A percentile compares a stretch with the other conserved stretches of the same genome.
phyloP scores from a whole-genome alignment of 2,888 invertebrate species.

The Sialis fuliginosa region DNA sequence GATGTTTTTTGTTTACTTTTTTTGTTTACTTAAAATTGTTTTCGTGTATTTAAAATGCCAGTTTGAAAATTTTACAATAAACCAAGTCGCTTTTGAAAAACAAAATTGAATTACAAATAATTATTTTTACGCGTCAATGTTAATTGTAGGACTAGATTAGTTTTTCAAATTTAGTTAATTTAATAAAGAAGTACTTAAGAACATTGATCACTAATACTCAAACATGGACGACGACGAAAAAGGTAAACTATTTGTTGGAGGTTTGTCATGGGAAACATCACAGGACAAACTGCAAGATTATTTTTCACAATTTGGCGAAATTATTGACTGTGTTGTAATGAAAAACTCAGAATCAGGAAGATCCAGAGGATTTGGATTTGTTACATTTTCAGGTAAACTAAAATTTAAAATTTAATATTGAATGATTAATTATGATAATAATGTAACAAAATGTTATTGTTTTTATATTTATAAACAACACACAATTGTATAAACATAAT shows the following conservation, averaged over 20 bases:
- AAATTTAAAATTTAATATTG: too few species aligned
- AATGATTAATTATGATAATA: too few species aligned
- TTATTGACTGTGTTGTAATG: conserved; percentile 87
- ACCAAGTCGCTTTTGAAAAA: too few species aligned
- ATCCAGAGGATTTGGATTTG: conserved; percentile 83
- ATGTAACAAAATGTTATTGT: too few species aligned
- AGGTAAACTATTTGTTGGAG: conserved; percentile 72
- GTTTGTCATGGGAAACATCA: conserved; percentile 74
- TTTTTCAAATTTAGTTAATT: not conserved
- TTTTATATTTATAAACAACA: too few species aligned
- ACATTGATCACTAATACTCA: not conserved
- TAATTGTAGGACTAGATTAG: not conserved
- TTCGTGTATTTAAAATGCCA: too few species aligned
- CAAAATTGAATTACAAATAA: not conserved
- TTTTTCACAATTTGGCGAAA: conserved; percentile 78
- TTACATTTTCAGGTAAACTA: conserved; percentile 47
- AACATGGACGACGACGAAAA: not conserved
- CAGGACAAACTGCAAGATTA: conserved; percentile 68
- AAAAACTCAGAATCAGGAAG: conserved; percentile 83
- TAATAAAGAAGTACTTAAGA: not conserved
- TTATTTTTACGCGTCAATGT: not conserved
- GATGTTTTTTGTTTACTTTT: too few species aligned
- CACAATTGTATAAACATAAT: too few species aligned
- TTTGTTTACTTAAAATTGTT: too few species aligned
- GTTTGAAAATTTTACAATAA: too few species aligned